Evolutionary conservation across 2,797 vertebrate genomes (phyloP).

Genomic region (Alexandromys oeconomus): DNA sequence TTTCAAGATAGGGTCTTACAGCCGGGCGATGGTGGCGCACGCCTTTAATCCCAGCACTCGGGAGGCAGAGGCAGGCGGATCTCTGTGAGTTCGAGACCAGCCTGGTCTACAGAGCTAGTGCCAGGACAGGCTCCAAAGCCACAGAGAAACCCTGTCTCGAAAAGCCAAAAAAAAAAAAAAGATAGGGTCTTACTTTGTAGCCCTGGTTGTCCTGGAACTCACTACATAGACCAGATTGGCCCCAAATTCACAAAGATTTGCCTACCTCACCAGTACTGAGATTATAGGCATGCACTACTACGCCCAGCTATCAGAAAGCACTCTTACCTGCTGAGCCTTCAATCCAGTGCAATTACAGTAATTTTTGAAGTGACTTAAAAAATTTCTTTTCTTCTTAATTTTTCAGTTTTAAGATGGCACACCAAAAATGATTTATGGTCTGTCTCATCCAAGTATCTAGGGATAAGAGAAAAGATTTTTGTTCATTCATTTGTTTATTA

Average conservation of each 20-base stretch:
- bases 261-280: background rate
- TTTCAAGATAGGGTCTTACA: background rate
- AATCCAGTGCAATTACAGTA: background rate
- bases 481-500: background rate
- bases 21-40: no score
- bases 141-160: no score
- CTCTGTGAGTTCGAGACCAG: no score
- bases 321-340: background rate
- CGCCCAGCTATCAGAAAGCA: background rate
- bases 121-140: no score
- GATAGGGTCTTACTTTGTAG: background rate
- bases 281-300: background rate
- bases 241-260: background rate
- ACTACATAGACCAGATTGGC: background rate
- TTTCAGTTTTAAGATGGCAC: constrained; percentile 34
- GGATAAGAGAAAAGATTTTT: constrained; percentile 43
- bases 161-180: no score
- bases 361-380: constrained; percentile 22
- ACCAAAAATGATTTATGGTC: background rate
- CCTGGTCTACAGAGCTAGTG: no score
- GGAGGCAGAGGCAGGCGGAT: no score
- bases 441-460: constrained; percentile 8
- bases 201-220: background rate
- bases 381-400: background rate
- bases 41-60: no score